A percentile compares a stretch with the other conserved stretches of the same genome.
Conservation (phyloP, 2,797 vertebrate species). For the Anniella stebbinsi region DNA sequence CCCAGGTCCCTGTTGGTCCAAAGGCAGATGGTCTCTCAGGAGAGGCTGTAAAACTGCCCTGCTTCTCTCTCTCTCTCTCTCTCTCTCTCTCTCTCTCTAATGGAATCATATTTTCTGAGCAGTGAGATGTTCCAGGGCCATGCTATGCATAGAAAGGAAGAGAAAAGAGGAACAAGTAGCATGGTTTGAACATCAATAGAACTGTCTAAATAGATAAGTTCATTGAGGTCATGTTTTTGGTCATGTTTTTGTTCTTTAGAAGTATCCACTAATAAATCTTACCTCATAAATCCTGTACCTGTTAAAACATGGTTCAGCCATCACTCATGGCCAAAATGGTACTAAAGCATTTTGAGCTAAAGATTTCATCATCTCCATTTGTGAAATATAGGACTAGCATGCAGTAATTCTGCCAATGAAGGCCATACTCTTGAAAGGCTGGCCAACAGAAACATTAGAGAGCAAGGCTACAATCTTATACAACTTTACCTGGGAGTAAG, state of each 20-base stretch:
- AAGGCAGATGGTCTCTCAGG: no score
- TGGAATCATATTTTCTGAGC: background rate
- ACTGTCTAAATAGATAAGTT: background rate
- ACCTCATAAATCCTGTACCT: constrained; percentile 4
- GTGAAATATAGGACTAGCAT: constrained; percentile 55
- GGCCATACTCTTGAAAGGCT: constrained; percentile 60
- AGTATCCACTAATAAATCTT: constrained; percentile 12
- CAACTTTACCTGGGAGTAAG: background rate
- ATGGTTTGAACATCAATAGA: background rate
- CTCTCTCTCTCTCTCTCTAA: no score
- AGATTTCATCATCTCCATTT: constrained; percentile 40
- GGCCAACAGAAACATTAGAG: constrained; percentile 45
- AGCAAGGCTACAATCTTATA: constrained; percentile 58
- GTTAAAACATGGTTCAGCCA: constrained; percentile 23
- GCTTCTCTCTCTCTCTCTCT: no score
- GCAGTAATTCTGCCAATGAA: constrained; percentile 53
- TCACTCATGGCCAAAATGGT: constrained; percentile 16
- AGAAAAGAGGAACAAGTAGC: no score
- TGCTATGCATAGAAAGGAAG: no score
- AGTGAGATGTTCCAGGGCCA: background rate
- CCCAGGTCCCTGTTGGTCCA: no score
- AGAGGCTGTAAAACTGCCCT: no score
- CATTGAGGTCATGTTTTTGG: accelerated
- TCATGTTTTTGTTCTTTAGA: accelerated
- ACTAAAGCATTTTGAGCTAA: constrained; percentile 38